Evolutionary conservation across 2,888 invertebrate genomes (phyloP), one percentile per base, ranked within the genome.

Genomic region (Halictus ligatus): DNA sequence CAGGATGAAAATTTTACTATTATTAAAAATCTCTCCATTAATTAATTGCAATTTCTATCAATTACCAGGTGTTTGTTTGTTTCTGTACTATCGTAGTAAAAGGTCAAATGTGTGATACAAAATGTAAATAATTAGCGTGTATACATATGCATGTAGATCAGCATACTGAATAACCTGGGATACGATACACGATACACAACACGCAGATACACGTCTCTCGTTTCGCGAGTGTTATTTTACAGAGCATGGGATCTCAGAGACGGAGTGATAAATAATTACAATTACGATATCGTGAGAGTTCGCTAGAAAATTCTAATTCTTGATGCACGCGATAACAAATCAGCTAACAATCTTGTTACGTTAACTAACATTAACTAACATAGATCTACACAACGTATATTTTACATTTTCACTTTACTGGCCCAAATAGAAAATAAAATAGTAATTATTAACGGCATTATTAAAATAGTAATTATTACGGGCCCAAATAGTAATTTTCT

Each of bases 161-260:
- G 50, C 72, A 50, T 74, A 81, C 85, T 71, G 67, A 46, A 81
- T 81, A 81, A 77, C 79, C 78, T 84, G 72, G 84, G 67, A 81
- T 48, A 64, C n/a, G 84, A 81, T 78, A 84, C 81, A 43, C 43
- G 43, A 43, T 43, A 43, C 35, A 43, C 76, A 81, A 86, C 81
- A 86, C 29, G 74, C 69, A 86, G 78, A 78, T 79, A 77, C 64
- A 43, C 60, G 71, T 82, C 85, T 80, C 85, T 69, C 72, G 80
- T 87, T 87, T 83, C 87, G 50, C 46, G 43, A 69, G 85, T 80
- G 80, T 87, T 84, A 76, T 60, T 80, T 87, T 87, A 85, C 87
- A 43, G 75, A 83, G 82, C 64, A 75, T 85, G 85, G 78, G 87
- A 82, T 82, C 80, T 80, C 72, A 82, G 75, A 58, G 80, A 43